Evolutionary conservation across 2,797 vertebrate genomes (phyloP), one percentile per base, ranked within the genome.

Genomic region (Lithobates sylvaticus): DNA sequence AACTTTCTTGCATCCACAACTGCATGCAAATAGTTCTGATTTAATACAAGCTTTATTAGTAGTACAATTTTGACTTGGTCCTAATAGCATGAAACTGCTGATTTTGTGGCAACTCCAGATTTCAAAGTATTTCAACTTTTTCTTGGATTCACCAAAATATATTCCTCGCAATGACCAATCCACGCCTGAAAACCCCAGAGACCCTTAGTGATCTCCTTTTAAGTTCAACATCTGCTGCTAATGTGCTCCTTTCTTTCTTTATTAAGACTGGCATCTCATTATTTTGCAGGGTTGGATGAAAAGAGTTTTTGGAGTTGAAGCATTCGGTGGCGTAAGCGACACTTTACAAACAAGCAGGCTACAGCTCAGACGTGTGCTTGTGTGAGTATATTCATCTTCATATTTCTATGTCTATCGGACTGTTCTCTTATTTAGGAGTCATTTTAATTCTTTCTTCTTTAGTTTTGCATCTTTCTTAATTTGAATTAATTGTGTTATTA

Each of bases 171-270:
- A 91, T 87, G 89, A 89, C 88, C 89, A 89, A 90, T 89, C 86
- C 89, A 68, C 91, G 76, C 89, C 50, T 81, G 87, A 89, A 91
- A 44, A 72, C 91, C 92, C 93, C 91, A 92, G 93, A 94, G 94
- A 95, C 93, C 93, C 88, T 87, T n/a, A 3, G 32, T 92, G 94
- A 93, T 93, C 94, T 92, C 91, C 89, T 85, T 88, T 90, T 39
- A 69, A 92, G 89, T 93, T 70, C 21, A 78, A 91, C 95, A 95
- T 94, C 93, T 95, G 95, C 91, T 91, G 79, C 90, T 91, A 88
- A 88, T 92, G 74, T 82, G 84, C 69, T 79, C 73, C 47, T 29
- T 79, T 79, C 69, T 79, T 36, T 79, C 54, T 67, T 23, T 67
- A 47, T 42, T 85, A 65, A 73, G 50, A 65, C 65, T 64, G 76